Evolutionary conservation across 2,797 vertebrate genomes (phyloP), one percentile per base, ranked within the genome.

Genomic region (Pitangus sulphuratus): DNA sequence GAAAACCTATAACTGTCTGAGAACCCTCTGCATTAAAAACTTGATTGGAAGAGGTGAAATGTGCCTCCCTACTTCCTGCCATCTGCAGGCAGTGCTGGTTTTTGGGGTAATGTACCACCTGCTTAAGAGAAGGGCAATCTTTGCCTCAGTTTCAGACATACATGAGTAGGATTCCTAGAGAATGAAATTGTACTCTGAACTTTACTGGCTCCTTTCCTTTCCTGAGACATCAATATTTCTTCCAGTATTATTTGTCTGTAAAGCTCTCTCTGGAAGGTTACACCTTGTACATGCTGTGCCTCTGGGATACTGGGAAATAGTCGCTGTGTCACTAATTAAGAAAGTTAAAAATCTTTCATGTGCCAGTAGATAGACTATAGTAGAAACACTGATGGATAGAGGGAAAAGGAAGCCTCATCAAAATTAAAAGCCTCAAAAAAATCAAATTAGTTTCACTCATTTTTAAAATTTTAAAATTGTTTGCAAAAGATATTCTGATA

Each of bases 21-120:
- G 57, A 79, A 40, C 12, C 1, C 8, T 72, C 20, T 56, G 16
- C 3, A 0, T 62, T 71, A 60, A 62, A 74, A 75, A 39, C 10
- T 11, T 51, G 12, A 30, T 28, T 60, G 18, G n/a, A 76, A 53
- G 44, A 75, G 64, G 48, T 40, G 26, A 64, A 40, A 45, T 26
- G 18, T 64, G n/a, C 33, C 68, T 82, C 20, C 25, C 21, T 35
- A 8, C 31, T 71, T 24, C 22, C 31, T 48, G 17, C 33, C 8
- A 47, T 84, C 44, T 66, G 44, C 0, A 1, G 35, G 7, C 28
- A 71, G 40, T 25, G 53, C 48, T 78, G 53, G 11, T 2, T 58
- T 95, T 75, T 0, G 0, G 25, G 26, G 7, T 60, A 45, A 25
- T 0, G 2, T 79, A 28, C 19, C 33, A 20, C 35, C 50, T 3